Conservation (phyloP, 2,888 invertebrate genomes). For the Notodonta ziczac region DNA sequence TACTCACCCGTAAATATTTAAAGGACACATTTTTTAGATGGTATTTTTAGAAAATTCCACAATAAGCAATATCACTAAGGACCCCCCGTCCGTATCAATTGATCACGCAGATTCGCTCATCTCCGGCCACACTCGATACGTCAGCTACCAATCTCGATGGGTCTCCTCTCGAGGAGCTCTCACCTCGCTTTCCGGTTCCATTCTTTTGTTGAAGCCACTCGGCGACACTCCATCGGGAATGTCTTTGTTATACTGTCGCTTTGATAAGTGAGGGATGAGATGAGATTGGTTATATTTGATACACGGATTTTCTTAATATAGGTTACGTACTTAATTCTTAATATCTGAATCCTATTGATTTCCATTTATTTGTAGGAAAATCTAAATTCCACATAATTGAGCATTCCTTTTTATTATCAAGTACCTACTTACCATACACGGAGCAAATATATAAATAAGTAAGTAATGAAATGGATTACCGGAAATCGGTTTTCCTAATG, state of each 20-base stretch:
- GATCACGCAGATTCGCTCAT: constrained; percentile 73
- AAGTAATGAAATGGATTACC: too few species aligned
- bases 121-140: constrained; percentile 55
- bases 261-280: constrained; percentile 61
- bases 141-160: constrained; percentile 71
- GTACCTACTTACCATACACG: too few species aligned
- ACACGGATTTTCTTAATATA: neutral
- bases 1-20: too few species aligned
- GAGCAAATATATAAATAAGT: too few species aligned
- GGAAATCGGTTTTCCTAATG: too few species aligned
- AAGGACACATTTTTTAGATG: neutral
- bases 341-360: too few species aligned
- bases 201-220: constrained; percentile 77
- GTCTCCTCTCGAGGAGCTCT: constrained; percentile 68
- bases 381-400: too few species aligned
- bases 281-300: constrained; percentile 22
- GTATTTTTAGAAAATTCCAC: constrained; percentile 14
- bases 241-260: constrained; percentile 77
- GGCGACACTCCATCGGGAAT: constrained; percentile 66
- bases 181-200: constrained; percentile 77
- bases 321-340: neutral
- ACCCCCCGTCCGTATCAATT: constrained; percentile 75
- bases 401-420: too few species aligned
- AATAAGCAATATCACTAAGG: constrained; percentile 56
- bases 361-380: too few species aligned